phyloP scores from a whole-genome alignment of 2,888 invertebrate genomes.

The Eugnorisma glareosa region DNA sequence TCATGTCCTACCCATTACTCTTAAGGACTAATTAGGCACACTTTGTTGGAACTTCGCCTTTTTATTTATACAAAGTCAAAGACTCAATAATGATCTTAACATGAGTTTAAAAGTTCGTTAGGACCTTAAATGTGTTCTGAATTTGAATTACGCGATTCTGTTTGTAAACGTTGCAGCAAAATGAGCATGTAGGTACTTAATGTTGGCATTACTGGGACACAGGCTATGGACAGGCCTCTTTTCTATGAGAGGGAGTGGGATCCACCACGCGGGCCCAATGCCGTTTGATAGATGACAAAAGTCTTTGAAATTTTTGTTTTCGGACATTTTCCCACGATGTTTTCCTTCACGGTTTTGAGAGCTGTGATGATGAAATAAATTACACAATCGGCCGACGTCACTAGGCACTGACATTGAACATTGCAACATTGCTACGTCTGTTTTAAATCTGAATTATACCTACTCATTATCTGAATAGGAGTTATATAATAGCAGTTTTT shows the following conservation, averaged over 20 bases:
- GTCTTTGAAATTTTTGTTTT: not conserved
- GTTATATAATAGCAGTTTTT: slow-evolving; percentile 7
- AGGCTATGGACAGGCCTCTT: no score
- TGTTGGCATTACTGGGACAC: not conserved
- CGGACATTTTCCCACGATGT: not conserved
- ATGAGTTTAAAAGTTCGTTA: slow-evolving; percentile 29
- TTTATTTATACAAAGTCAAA: slow-evolving; percentile 62
- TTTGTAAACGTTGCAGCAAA: not conserved
- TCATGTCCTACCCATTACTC: slow-evolving; percentile 50
- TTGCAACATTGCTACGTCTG: not conserved
- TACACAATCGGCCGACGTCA: not conserved
- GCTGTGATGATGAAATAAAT: not conserved
- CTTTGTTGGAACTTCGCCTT: slow-evolving; percentile 41
- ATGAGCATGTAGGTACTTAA: no score
- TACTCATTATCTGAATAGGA: not conserved
- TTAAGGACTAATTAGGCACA: slow-evolving; percentile 51
- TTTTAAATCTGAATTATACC: not conserved
- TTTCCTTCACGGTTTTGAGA: not conserved
- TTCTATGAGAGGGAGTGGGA: not conserved
- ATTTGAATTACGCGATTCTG: slow-evolving; percentile 25
- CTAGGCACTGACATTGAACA: no score
- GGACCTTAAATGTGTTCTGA: slow-evolving; percentile 16
- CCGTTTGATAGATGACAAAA: not conserved
- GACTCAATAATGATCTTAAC: slow-evolving; percentile 27
- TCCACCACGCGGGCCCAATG: no score